phyloP scores from a whole-genome alignment of 2,113 vertebrate species.

The Seriola dumerili region DNA sequence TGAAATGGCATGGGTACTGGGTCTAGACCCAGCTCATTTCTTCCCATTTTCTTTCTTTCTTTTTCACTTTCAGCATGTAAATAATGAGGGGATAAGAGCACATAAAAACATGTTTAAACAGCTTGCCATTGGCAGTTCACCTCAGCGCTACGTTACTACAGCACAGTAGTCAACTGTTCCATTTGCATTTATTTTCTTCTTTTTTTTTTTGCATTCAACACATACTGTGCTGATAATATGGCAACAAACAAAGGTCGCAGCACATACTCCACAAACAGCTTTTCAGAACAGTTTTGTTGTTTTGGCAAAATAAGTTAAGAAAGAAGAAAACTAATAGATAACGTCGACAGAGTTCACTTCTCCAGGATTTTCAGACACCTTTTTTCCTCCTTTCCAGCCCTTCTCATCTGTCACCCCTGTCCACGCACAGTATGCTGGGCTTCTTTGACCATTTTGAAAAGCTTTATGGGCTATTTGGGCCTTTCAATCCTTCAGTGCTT shows the following conservation, averaged over 20 bases:
- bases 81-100: conserved; percentile 25
- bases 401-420: conserved; percentile 12
- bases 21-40: background rate
- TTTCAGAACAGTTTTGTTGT: conserved; percentile 19
- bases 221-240: conserved; percentile 12
- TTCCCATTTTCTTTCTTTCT: background rate
- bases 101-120: conserved; percentile 20
- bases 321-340: conserved; percentile 8
- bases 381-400: background rate
- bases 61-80: conserved; percentile 41
- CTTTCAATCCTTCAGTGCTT: conserved; percentile 29
- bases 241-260: conserved; percentile 11
- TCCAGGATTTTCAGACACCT: conserved; percentile 1
- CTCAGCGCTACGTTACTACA: conserved; percentile 22
- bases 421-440: background rate
- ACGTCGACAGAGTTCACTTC: conserved; percentile 23
- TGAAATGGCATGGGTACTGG: too few relatives aligned
- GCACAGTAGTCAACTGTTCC: conserved; percentile 38
- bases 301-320: conserved; percentile 62
- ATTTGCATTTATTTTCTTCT: conserved; percentile 31
- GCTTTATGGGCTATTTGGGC: conserved; percentile 1
- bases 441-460: conserved; percentile 14
- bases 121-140: conserved; percentile 32
- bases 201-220: conserved; percentile 23
- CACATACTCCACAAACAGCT: conserved; percentile 26